Conservation (phyloP, 92 coral and sea anemone species). For the Palythoa caribaeorum region DNA sequence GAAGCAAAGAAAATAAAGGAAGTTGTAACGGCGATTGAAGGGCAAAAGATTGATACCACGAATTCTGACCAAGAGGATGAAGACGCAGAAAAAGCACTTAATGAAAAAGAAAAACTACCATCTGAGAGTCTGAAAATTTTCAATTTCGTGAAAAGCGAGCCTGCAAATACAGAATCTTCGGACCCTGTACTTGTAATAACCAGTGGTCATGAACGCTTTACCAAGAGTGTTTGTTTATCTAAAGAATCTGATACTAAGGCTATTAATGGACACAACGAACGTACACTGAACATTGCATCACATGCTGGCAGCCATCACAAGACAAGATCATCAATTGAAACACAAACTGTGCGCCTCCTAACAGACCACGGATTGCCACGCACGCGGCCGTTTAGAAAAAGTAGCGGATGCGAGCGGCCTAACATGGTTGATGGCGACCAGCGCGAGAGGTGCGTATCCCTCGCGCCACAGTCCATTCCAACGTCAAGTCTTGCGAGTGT, state of each 20-base stretch:
- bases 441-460: slow-evolving; percentile 27
- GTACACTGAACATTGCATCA: background rate
- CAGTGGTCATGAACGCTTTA: background rate
- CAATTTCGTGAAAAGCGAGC: background rate
- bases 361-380: background rate
- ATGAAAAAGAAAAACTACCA: background rate
- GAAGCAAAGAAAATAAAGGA: slow-evolving; percentile 38
- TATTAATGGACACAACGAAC: background rate
- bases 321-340: slow-evolving; percentile 16
- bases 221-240: background rate
- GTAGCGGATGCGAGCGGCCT: slow-evolving; percentile 1
- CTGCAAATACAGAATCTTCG: background rate
- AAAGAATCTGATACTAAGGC: background rate
- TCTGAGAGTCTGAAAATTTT: background rate
- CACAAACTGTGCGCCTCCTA: background rate
- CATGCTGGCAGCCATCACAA: background rate
- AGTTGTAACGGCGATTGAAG: slow-evolving; percentile 1
- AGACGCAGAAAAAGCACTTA: background rate
- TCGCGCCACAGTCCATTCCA: slow-evolving; percentile 5
- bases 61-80: background rate
- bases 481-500: background rate
- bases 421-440: background rate
- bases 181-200: background rate
- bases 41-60: background rate
- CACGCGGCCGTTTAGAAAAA: background rate